Conservation (phyloP, 2,113 vertebrate species). For the Struthio camelus region DNA sequence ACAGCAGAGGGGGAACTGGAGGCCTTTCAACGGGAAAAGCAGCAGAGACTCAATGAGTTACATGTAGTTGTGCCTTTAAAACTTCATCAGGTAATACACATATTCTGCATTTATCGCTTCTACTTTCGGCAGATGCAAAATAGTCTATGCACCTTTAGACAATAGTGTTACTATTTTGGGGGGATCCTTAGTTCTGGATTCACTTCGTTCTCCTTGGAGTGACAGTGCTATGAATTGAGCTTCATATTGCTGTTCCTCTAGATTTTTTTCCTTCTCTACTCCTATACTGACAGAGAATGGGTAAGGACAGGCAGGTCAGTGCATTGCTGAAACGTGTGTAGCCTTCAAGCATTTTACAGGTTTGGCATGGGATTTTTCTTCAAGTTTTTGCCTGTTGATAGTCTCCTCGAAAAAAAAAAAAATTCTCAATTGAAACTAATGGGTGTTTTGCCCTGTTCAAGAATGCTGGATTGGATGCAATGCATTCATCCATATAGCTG, state of each 20-base stretch:
- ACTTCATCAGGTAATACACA: constrained; percentile 87
- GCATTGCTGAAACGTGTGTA: neutral
- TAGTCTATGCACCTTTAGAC: neutral
- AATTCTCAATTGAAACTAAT: neutral
- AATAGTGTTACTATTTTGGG: neutral
- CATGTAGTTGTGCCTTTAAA: constrained; percentile 87
- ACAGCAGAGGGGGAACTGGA: constrained; percentile 81
- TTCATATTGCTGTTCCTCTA: neutral
- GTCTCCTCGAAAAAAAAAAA: neutral
- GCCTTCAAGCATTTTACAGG: neutral
- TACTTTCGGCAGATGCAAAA: neutral
- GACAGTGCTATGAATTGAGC: neutral
- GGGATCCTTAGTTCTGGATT: neutral
- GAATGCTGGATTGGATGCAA: neutral
- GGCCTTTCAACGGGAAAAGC: constrained; percentile 87
- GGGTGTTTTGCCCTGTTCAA: neutral
- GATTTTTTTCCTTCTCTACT: neutral
- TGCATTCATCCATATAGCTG: neutral
- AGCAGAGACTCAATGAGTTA: constrained; percentile 87
- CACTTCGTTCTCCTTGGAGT: neutral
- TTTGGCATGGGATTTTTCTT: neutral
- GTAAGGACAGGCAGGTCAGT: neutral
- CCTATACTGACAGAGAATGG: neutral
- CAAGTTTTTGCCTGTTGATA: neutral
- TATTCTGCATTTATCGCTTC: neutral